Base-by-base conservation (phyloP, 2,888 invertebrate genomes). In the Coecobrya sp. region DNA sequence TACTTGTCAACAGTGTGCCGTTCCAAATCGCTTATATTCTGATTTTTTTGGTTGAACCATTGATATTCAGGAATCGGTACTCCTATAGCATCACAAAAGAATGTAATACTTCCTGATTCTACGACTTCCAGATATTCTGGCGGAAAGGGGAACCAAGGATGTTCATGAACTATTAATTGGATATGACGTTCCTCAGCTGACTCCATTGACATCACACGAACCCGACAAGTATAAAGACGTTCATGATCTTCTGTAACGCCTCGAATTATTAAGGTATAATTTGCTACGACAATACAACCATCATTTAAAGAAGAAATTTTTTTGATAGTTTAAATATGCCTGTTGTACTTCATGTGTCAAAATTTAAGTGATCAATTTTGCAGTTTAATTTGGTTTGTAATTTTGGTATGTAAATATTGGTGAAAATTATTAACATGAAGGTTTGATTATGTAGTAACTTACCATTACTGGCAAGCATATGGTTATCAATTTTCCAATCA, bases 181-280 rank as follows among this genome's bases (percentile, higher is more conserved):
- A 98, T 98, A 95, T 97, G 97, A 92, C 97, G 97, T 94, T 97
- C 97, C 85, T 97, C 96, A 5, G 98, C 96, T 95, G 98, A 97
- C 62, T 98, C 98, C 59, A 98, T 98, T 93, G 97, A 97, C 22
- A 97, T 97, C 0, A 98, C 98, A 62, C 98, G 97, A n/a, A 98
- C 98, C 73, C 98, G 97, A 95, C 98, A 98, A 4, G 97, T 98
- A 95, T 98, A 98, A 11, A 97, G 96, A 0, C 98, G 98, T 95
- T 98, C 98, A 95, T 99, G 98, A 19, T 97, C 97, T 95, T 98
- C 98, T 94, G 97, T 96, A 0, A 98, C 97, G 94, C 97, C 97
- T 94, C 97, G 97, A 92, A 98, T 98, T 90, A 97, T 96, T 13
- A 98, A 96, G 0, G 98, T 98, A 94, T 98, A 97, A 0, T 97